These are phyloP conservation scores for Caenorhabditis wallacei DNA, from an alignment of 2,888 invertebrate species.

Conservation along the genomic window DNA sequence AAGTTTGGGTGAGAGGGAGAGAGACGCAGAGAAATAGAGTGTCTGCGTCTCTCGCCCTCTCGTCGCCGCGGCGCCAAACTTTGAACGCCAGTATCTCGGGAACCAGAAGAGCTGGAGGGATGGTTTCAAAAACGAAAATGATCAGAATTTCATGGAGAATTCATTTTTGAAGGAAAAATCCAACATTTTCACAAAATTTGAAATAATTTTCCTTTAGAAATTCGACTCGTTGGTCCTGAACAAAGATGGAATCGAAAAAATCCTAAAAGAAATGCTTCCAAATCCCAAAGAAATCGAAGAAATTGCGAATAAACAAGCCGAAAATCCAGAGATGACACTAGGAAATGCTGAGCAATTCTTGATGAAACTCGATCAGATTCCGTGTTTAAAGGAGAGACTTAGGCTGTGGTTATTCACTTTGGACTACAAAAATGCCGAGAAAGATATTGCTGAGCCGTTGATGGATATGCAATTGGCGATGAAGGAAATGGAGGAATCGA, in stretches of 20 bases:
- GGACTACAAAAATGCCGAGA: slow-evolving; percentile 97
- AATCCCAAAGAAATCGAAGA: slow-evolving; percentile 86
- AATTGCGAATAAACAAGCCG: slow-evolving; percentile 85
- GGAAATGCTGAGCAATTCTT: slow-evolving; percentile 98
- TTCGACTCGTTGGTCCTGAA: slow-evolving; percentile 99
- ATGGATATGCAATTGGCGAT: slow-evolving; percentile 99
- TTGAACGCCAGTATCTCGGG: no score
- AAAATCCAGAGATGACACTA: slow-evolving; percentile 90
- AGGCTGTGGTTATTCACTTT: slow-evolving; percentile 98
- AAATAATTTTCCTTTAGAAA: slow-evolving; percentile 87
- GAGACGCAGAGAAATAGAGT: no score
- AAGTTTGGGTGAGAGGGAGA: no score
- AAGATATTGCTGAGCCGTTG: slow-evolving; percentile 97
- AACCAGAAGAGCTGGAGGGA: no score
- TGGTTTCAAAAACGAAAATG: no score
- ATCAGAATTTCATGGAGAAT: no score
- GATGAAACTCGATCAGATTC: slow-evolving; percentile 95
- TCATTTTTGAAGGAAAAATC: no score
- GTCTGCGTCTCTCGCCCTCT: no score
- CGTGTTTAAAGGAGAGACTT: slow-evolving; percentile 91
- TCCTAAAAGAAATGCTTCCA: slow-evolving; percentile 95
- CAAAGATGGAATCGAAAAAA: slow-evolving; percentile 90
- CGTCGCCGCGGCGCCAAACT: no score
- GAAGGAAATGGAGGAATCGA: slow-evolving; percentile 92
- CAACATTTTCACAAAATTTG: no score